A percentile compares a stretch with the other conserved stretches of the same genome.
These are phyloP conservation scores for Macropis europaea DNA, from an alignment of 2,888 invertebrate genomes.

Conservation along the genomic window DNA sequence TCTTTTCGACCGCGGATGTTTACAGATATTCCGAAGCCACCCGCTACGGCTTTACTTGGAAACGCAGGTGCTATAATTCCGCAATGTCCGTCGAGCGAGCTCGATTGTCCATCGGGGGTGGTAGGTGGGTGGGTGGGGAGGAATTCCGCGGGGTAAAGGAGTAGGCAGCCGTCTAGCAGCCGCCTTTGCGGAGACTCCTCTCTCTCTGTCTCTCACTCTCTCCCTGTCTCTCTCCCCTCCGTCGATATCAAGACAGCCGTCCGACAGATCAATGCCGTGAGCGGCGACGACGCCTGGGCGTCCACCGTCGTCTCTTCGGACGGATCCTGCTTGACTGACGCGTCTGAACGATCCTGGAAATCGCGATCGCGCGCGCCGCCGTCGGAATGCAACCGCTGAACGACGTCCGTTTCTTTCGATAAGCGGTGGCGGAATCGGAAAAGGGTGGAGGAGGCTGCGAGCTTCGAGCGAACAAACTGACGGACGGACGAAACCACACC, in stretches of 20 bases:
- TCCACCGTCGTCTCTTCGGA: conserved; percentile 71
- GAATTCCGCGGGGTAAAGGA: conserved; percentile 32
- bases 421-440: background rate
- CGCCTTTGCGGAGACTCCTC: conserved; percentile 64
- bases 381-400: conserved; percentile 44
- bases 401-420: conserved; percentile 26
- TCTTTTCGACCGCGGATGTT: too few relatives aligned
- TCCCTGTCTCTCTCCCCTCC: conserved; percentile 69
- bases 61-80: too few relatives aligned
- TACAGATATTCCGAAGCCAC: too few relatives aligned
- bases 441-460: background rate
- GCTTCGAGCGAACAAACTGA: conserved; percentile 14
- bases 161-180: conserved; percentile 52
- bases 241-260: conserved; percentile 78
- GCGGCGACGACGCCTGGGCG: conserved; percentile 76
- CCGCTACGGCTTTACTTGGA: too few relatives aligned
- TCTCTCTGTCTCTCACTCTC: too few relatives aligned
- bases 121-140: background rate
- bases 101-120: background rate
- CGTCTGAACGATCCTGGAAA: conserved; percentile 34
- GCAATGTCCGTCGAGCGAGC: too few relatives aligned
- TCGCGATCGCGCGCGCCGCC: conserved; percentile 43
- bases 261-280: conserved; percentile 80
- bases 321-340: conserved; percentile 59
- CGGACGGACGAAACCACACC: conserved; percentile 62